Percentiles rank a stretch among this genome's conserved stretches.
Evolutionary conservation across 2,888 invertebrate species (phyloP).

Genomic region (Ennomos fuscantarius): DNA sequence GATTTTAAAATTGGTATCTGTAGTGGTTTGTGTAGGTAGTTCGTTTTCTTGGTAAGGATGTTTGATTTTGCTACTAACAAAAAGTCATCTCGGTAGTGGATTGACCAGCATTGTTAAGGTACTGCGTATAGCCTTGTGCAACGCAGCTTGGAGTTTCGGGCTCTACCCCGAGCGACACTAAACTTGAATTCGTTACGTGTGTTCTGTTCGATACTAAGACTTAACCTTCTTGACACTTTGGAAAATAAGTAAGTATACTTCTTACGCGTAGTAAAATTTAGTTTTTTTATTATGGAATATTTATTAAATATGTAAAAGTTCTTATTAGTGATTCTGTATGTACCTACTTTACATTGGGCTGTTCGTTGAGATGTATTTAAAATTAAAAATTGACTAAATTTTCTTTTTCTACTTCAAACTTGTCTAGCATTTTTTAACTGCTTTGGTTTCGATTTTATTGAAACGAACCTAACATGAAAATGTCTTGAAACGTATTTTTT

Average conservation of each 20-base stretch:
- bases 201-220: slow-evolving; percentile 56
- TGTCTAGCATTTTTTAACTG: too few relatives aligned
- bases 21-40: slow-evolving; percentile 19
- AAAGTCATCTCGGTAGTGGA: slow-evolving; percentile 35
- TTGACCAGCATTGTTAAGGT: slow-evolving; percentile 47
- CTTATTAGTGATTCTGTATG: too few relatives aligned
- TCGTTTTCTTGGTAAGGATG: slow-evolving; percentile 6
- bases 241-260: background rate
- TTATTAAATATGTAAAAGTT: too few relatives aligned
- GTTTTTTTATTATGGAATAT: too few relatives aligned
- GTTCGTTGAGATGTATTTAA: too few relatives aligned
- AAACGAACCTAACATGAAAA: too few relatives aligned
- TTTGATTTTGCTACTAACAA: slow-evolving; percentile 31
- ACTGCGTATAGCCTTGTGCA: slow-evolving; percentile 32
- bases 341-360: too few relatives aligned
- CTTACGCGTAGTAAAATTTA: too few relatives aligned
- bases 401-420: too few relatives aligned
- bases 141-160: slow-evolving; percentile 51
- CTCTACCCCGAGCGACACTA: slow-evolving; percentile 63
- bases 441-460: too few relatives aligned
- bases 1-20: slow-evolving; percentile 33
- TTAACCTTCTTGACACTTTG: slow-evolving; percentile 46
- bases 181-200: slow-evolving; percentile 80
- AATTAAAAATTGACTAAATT: too few relatives aligned
- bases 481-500: too few relatives aligned